Evolutionary conservation across 2,797 vertebrate species (phyloP).

Genomic region (Schizothorax lantsangensis): DNA sequence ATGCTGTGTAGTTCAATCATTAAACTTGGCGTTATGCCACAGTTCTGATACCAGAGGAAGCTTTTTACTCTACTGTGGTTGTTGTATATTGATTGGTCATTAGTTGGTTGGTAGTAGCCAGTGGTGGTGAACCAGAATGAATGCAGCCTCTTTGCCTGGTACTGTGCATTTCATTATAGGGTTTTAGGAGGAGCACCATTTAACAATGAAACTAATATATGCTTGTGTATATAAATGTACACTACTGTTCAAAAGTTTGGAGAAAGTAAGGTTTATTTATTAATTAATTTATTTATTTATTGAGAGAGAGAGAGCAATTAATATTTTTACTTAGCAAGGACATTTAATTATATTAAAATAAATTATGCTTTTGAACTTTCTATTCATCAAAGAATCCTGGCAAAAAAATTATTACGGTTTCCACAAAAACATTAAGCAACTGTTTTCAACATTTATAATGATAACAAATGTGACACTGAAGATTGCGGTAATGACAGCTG

Average conservation of each 20-base stretch:
- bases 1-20: conserved; percentile 23
- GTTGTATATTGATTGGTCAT: conserved; percentile 29
- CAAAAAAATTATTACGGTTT: background rate
- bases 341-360: background rate
- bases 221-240: background rate
- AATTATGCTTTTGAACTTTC: background rate
- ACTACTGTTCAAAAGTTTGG: background rate
- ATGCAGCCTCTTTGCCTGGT: background rate
- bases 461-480: background rate
- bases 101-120: background rate
- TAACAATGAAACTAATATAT: too few species aligned
- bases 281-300: too few species aligned
- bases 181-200: background rate
- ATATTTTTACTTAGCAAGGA: background rate
- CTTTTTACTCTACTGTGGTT: conserved; percentile 17
- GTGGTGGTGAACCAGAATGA: background rate
- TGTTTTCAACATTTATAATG: background rate
- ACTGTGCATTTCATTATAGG: background rate
- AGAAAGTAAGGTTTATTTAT: background rate
- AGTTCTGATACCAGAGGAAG: conserved; percentile 18
- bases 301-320: background rate
- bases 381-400: background rate
- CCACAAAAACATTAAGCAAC: background rate
- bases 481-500: background rate
- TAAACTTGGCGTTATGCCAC: conserved; percentile 14